phyloP scores from a whole-genome alignment of 2,113 vertebrate species.

The Passer domesticus region DNA sequence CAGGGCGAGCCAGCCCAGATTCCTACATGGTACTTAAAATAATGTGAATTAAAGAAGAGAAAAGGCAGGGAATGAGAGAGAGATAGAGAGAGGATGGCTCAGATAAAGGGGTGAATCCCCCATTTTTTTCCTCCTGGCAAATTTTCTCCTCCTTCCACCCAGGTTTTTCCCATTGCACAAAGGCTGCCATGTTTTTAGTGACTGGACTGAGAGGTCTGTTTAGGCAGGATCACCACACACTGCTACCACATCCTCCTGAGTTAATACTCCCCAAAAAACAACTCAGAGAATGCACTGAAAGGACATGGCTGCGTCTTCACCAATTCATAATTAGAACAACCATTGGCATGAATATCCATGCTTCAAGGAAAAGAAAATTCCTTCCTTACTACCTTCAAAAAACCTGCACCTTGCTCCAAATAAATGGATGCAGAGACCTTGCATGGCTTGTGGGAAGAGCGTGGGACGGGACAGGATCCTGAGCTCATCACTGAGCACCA shows the following conservation, averaged over 20 bases:
- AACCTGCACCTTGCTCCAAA: not conserved
- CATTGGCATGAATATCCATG: fast-evolving
- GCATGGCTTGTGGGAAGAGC: fast-evolving
- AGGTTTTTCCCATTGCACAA: not conserved
- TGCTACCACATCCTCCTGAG: not conserved
- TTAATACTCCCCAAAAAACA: not conserved
- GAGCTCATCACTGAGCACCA: not conserved
- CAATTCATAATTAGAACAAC: not conserved
- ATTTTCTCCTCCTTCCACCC: not conserved
- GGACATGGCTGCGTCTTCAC: fast-evolving
- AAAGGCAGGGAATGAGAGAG: not conserved
- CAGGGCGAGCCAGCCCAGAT: not conserved
- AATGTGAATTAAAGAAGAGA: not conserved
- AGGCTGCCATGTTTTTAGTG: not conserved
- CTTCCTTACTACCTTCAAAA: not conserved
- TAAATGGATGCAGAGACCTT: not conserved
- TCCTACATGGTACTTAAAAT: not conserved
- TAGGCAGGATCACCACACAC: not conserved
- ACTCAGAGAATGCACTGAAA: fast-evolving
- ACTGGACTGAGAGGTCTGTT: not conserved
- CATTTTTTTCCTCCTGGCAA: not conserved
- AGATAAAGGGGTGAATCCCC: not conserved
- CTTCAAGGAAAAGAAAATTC: not conserved
- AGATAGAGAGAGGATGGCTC: fast-evolving
- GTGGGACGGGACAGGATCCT: fast-evolving